Evolutionary conservation across 2,888 invertebrate genomes (phyloP).

Genomic region (Plebejus argus): DNA sequence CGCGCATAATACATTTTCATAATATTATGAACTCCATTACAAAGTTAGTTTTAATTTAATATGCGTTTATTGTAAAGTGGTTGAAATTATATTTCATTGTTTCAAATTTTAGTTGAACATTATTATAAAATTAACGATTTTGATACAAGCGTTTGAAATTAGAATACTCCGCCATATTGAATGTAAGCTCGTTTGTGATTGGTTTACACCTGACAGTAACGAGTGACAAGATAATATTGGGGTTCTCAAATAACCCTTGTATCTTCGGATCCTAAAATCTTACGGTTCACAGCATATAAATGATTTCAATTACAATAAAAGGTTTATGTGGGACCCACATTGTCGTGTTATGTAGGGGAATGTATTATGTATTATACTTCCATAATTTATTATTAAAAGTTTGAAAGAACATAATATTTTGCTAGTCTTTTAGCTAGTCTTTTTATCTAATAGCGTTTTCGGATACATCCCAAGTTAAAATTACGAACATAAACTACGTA

Average conservation of each 20-base stretch:
- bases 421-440: no score
- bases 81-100: not conserved
- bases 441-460: no score
- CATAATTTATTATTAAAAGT: no score
- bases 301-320: conserved; percentile 16
- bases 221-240: not conserved
- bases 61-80: not conserved
- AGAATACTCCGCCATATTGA: not conserved
- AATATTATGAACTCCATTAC: not conserved
- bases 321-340: not conserved
- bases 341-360: not conserved
- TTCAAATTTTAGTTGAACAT: not conserved
- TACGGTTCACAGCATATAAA: not conserved
- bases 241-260: not conserved
- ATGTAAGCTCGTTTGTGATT: not conserved
- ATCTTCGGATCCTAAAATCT: not conserved
- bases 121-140: not conserved
- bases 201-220: not conserved
- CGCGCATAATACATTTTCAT: not conserved
- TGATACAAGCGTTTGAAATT: not conserved
- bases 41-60: not conserved
- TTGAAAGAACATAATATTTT: no score
- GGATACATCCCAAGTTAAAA: no score
- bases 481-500: no score
- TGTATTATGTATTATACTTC: not conserved